Conservation (phyloP, 2,797 vertebrate species). For the Mus caroli region DNA sequence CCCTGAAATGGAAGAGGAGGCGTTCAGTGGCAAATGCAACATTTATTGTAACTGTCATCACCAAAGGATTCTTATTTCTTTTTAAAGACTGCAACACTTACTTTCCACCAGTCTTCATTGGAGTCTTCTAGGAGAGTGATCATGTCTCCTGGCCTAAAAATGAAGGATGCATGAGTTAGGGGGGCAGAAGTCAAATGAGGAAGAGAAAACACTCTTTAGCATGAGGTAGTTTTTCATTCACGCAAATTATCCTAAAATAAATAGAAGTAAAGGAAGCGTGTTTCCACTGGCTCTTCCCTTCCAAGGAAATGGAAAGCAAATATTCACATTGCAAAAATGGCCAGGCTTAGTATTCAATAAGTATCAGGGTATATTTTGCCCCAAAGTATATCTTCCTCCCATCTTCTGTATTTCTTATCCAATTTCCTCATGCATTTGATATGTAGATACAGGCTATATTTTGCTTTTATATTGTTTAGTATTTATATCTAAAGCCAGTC, state of each 20-base stretch:
- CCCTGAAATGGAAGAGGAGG: conserved; percentile 90
- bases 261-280: conserved; percentile 39
- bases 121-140: conserved; percentile 96
- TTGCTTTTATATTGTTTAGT: background rate
- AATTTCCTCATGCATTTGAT: background rate
- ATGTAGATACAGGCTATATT: background rate
- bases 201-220: background rate
- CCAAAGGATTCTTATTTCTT: conserved; percentile 6
- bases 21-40: background rate
- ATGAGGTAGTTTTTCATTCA: conserved; percentile 7
- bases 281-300: background rate
- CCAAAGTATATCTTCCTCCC: background rate
- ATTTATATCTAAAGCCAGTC: background rate
- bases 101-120: conserved; percentile 99
- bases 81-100: conserved; percentile 78
- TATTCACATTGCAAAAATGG: background rate
- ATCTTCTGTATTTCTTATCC: background rate
- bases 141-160: conserved; percentile 95
- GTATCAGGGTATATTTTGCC: background rate
- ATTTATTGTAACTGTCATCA: background rate
- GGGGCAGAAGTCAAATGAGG: background rate
- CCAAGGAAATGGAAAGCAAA: conserved; percentile 23
- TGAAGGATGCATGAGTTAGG: conserved; percentile 63
- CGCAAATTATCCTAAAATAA: conserved; percentile 46
- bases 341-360: background rate